Evolutionary conservation across 1,140 invertebrate species (phyloP).

Genomic region (Cherax destructor): DNA sequence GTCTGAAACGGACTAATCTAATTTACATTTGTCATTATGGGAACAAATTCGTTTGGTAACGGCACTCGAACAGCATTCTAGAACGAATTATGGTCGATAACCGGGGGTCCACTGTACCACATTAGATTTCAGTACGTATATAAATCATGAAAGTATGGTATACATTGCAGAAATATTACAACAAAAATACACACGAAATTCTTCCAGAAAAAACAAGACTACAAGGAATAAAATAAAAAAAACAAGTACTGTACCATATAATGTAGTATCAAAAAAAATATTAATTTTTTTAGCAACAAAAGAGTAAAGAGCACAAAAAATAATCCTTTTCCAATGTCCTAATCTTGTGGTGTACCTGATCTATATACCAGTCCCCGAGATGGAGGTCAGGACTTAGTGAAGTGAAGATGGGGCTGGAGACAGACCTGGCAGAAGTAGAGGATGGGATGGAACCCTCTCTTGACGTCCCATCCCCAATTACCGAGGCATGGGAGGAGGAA

Average conservation of each 20-base stretch:
- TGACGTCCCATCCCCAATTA: constrained; percentile 22
- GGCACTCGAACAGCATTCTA: too few relatives aligned
- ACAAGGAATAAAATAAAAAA: not conserved
- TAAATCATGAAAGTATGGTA: too few relatives aligned
- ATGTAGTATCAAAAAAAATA: not conserved
- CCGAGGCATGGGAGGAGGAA: constrained; percentile 83
- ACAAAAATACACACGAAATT: too few relatives aligned
- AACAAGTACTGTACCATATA: not conserved
- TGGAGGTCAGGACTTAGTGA: constrained; percentile 90
- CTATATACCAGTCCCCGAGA: constrained; percentile 88
- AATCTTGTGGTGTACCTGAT: constrained; percentile 85
- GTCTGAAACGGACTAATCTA: too few relatives aligned
- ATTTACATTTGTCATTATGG: too few relatives aligned
- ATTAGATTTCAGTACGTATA: too few relatives aligned
- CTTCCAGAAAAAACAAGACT: too few relatives aligned
- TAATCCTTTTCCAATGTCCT: not conserved
- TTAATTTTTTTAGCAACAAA: not conserved
- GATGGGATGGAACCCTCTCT: constrained; percentile 34
- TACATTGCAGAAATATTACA: too few relatives aligned
- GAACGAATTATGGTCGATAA: too few relatives aligned
- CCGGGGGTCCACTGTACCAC: too few relatives aligned
- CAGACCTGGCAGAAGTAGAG: constrained; percentile 18
- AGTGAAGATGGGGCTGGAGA: constrained; percentile 27
- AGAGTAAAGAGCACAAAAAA: not conserved
- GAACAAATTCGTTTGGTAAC: too few relatives aligned